phyloP scores from a whole-genome alignment of 2,888 invertebrate species.

The Lasius fuliginosus region DNA sequence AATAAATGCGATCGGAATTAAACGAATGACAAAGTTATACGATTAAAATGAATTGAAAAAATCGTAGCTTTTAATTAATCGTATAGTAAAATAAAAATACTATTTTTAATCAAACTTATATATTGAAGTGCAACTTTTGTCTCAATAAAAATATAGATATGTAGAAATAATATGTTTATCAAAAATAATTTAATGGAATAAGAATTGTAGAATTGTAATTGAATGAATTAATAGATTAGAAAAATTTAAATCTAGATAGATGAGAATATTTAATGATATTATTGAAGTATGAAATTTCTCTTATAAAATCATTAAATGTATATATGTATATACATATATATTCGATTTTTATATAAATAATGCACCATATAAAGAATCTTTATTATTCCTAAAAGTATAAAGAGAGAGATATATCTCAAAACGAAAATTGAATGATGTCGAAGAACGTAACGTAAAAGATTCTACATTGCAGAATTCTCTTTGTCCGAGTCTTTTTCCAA shows the following conservation, averaged over 20 bases:
- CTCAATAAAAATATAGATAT: not conserved
- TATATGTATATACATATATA: not conserved
- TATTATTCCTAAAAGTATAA: not conserved
- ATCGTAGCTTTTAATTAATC: not conserved
- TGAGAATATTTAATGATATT: not conserved
- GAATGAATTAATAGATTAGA: not conserved
- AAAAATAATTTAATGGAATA: not conserved
- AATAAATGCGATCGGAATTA: constrained; percentile 2
- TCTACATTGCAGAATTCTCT: too few species aligned
- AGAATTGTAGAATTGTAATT: not conserved
- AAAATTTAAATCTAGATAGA: not conserved
- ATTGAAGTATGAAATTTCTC: not conserved
- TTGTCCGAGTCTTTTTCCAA: too few species aligned
- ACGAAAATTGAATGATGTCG: not conserved
- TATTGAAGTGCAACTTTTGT: not conserved
- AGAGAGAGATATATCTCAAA: not conserved
- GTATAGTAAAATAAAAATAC: not conserved
- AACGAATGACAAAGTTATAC: constrained; percentile 9
- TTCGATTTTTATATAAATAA: not conserved
- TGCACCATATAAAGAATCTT: not conserved
- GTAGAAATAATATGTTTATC: not conserved
- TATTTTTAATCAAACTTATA: not conserved
- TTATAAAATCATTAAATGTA: not conserved
- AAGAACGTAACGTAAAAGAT: not conserved
- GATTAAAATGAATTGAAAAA: not conserved